Conservation (phyloP, 2,113 vertebrate species). For the Pterocles orientalis region DNA sequence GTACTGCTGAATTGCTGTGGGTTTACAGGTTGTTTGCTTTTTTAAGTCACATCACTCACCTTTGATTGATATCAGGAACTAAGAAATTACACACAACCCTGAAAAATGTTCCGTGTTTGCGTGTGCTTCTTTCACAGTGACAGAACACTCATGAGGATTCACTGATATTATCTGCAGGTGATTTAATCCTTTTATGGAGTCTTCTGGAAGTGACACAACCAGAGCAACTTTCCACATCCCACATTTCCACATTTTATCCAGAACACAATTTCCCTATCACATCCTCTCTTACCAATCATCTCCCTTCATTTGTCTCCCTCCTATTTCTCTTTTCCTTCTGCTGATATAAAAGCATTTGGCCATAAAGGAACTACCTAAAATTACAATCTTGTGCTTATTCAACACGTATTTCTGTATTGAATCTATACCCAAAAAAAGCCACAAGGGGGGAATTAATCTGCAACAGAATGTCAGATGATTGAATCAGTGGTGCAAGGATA, state of each 20-base stretch:
- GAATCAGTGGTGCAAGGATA: conserved; percentile 32
- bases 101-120: background rate
- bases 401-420: background rate
- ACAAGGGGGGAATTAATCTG: background rate
- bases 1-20: background rate
- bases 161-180: background rate
- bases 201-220: background rate
- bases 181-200: background rate
- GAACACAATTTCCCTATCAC: background rate
- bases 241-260: background rate
- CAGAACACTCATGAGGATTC: background rate
- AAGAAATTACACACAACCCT: background rate
- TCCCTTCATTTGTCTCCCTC: background rate
- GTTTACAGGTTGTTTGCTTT: background rate
- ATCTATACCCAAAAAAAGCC: background rate
- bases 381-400: background rate
- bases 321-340: background rate
- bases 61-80: background rate
- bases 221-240: background rate
- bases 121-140: background rate
- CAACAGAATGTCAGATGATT: conserved; percentile 27
- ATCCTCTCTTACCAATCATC: background rate
- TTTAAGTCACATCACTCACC: background rate
- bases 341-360: background rate
- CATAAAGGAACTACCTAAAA: background rate